Evolutionary conservation across 30 jellyfish, hydroid and myxozoan species (phyloP).

Genomic region (Pelagia noctiluca): DNA sequence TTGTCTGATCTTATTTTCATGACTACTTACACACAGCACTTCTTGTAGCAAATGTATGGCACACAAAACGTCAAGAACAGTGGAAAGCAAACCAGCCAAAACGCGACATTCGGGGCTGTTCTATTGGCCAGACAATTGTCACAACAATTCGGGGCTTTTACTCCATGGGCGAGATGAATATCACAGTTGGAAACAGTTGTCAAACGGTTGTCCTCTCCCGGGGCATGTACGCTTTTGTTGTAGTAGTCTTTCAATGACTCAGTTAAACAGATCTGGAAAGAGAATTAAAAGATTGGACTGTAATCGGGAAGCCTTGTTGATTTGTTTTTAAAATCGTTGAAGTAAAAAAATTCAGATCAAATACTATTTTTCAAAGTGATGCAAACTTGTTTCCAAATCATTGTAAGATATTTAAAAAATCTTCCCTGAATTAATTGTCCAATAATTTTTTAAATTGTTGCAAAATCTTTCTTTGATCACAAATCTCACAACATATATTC

Average conservation of each 20-base stretch:
- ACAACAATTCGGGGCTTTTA: slow-evolving; percentile 79
- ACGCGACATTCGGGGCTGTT: slow-evolving; percentile 38
- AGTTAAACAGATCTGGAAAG: slow-evolving; percentile 56
- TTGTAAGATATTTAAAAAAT: no score
- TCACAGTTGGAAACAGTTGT: slow-evolving; percentile 80
- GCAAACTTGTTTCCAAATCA: no score
- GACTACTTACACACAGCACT: slow-evolving; percentile 61
- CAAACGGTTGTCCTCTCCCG: slow-evolving; percentile 46
- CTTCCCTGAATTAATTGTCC: no score
- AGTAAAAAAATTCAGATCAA: no score
- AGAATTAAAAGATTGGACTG: not conserved
- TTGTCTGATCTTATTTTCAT: no score
- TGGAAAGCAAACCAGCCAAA: slow-evolving; percentile 85
- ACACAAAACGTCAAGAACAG: slow-evolving; percentile 55
- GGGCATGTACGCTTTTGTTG: slow-evolving; percentile 60
- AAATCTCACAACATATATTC: no score
- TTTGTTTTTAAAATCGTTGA: no score
- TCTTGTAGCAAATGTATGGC: slow-evolving; percentile 83
- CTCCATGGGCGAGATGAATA: slow-evolving; percentile 79
- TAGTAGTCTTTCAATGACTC: slow-evolving; percentile 71
- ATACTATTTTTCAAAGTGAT: no score
- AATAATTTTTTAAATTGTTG: no score
- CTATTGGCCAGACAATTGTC: slow-evolving; percentile 64
- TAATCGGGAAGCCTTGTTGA: not conserved
- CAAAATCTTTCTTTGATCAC: no score